Base-by-base conservation (phyloP, 2,113 vertebrate genomes). In the Cyanocitta stelleri region DNA sequence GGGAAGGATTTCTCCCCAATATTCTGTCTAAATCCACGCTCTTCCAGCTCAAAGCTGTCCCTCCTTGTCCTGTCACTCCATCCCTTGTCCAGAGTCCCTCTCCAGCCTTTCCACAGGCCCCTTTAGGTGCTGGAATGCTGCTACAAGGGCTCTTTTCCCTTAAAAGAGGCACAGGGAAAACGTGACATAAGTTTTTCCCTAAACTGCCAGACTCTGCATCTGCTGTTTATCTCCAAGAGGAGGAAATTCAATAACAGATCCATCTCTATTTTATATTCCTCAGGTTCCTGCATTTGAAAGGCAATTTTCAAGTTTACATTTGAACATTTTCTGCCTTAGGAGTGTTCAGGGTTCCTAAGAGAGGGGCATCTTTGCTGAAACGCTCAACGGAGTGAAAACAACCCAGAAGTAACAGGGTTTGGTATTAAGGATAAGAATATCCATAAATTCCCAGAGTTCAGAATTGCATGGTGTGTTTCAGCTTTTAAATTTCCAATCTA, bases 201-300 rank as follows among this genome's bases (percentile, higher is more conserved):
- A 1, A 52, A 4, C 43, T 77, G 91, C 78, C 94, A 95, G 87
- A 76, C 59, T 82, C 69, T 66, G 61, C 75, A 79, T 78, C 89
- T 93, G 74, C 93, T 97, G 82, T 93, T 93, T 88, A 77, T 93
- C 76, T 91, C 10, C 0, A 62, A 64, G 79, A 88, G 61, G 58
- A 72, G 79, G 62, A 86, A 79, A 82, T 79, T 35, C 81, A 96
- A 48, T 77, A 91, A 73, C 37, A 81, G 80, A 79, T 71, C 58
- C 16, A 33, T 72, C n/a, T 87, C 23, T 56, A 35, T 62, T 79
- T 91, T 63, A 29, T 83, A 91, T 74, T 79, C 43, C 55, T 90
- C 59, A 37, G 67, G 73, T 79, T 85, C 10, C 5, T 56, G 67
- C 46, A 73, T 87, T 89, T 85, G 35, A 93, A 91, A 73, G n/a